Evolutionary conservation across 2,113 vertebrate species (phyloP).

Genomic region (Orthochromis malagaraziensis): DNA sequence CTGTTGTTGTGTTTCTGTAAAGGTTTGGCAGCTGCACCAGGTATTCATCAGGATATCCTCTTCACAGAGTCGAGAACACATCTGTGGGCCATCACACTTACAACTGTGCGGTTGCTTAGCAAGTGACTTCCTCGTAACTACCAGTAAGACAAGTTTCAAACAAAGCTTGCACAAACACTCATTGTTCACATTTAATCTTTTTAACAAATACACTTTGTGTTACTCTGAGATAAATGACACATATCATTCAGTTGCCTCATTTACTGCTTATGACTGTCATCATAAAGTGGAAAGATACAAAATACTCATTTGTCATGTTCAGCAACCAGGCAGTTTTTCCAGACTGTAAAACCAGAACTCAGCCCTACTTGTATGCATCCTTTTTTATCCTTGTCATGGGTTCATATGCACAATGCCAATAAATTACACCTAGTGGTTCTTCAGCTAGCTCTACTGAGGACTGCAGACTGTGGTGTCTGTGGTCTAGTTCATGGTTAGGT

Average conservation of each 20-base stretch:
- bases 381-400: neutral
- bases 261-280: neutral
- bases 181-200: neutral
- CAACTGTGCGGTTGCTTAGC: neutral
- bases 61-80: neutral
- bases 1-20: neutral
- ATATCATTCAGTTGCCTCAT: neutral
- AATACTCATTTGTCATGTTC: neutral
- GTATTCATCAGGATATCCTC: constrained; percentile 13
- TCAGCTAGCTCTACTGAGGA: neutral
- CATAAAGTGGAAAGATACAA: neutral
- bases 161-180: neutral
- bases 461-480: neutral
- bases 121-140: neutral
- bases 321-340: neutral
- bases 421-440: neutral
- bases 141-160: neutral
- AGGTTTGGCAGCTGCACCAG: neutral
- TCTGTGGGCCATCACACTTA: constrained; percentile 15
- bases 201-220: neutral
- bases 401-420: neutral
- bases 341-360: neutral
- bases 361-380: neutral
- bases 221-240: neutral
- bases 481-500: neutral